Percentiles rank a stretch among this genome's conserved stretches.
phyloP scores from a whole-genome alignment of 2,888 invertebrate genomes.

The Prosapia bicincta region DNA sequence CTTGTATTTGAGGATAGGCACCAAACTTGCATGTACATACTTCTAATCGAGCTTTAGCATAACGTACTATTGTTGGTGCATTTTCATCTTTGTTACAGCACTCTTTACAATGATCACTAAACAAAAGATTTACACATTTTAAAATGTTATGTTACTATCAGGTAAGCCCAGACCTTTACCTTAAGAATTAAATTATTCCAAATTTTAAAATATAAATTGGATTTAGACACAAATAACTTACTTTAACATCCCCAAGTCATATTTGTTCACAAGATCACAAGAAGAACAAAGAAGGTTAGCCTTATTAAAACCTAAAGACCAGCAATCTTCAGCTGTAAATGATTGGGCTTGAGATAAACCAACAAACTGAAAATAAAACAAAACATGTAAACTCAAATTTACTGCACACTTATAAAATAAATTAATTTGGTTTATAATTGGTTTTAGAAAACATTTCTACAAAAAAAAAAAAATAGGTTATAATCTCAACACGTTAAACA shows the following conservation, averaged over 20 bases:
- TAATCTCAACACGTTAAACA: too few relatives aligned
- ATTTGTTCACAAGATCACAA: constrained; percentile 79
- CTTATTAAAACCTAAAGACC: constrained; percentile 79
- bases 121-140: too few relatives aligned
- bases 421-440: too few relatives aligned
- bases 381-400: too few relatives aligned
- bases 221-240: constrained; percentile 44
- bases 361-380: not conserved
- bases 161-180: too few relatives aligned
- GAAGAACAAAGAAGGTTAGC: constrained; percentile 83
- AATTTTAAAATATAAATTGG: too few relatives aligned
- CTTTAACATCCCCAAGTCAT: constrained; percentile 62
- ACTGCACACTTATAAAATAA: too few relatives aligned
- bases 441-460: too few relatives aligned
- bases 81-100: constrained; percentile 77
- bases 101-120: constrained; percentile 65
- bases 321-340: constrained; percentile 78
- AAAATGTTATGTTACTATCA: too few relatives aligned
- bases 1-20: constrained; percentile 95
- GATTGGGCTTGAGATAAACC: not conserved
- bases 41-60: constrained; percentile 88
- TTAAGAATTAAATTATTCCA: too few relatives aligned
- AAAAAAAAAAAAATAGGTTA: too few relatives aligned
- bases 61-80: constrained; percentile 64
- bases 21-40: constrained; percentile 99